phyloP scores from a whole-genome alignment of 2,888 invertebrate genomes.

The Argyresthia albistria region DNA sequence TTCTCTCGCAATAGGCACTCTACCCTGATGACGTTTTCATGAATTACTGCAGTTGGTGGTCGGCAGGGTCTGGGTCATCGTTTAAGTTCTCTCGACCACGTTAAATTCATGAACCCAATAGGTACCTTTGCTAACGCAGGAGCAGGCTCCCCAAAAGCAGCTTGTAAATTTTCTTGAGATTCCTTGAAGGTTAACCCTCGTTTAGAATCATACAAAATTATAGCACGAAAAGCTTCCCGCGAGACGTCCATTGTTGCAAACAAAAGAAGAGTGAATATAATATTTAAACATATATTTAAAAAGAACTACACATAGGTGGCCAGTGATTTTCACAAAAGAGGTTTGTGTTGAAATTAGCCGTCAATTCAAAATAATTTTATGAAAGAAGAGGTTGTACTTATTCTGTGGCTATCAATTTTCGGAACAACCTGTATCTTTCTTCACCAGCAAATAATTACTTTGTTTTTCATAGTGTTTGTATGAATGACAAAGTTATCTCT shows the following conservation, averaged over 20 bases:
- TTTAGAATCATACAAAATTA: neutral
- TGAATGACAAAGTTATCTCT: too few species aligned
- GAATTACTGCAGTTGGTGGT: slow-evolving; percentile 2
- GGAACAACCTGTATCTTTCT: too few species aligned
- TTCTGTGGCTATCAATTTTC: too few species aligned
- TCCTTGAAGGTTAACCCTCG: neutral
- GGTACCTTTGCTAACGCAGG: neutral
- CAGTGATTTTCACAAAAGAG: too few species aligned
- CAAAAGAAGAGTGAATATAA: slow-evolving; percentile 1
- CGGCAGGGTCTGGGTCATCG: neutral
- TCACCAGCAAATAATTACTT: too few species aligned
- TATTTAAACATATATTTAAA: neutral
- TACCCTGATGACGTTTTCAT: slow-evolving; percentile 2
- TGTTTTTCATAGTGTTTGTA: too few species aligned
- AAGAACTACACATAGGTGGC: neutral
- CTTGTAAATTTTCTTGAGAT: neutral
- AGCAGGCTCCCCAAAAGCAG: neutral
- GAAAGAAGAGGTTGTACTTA: too few species aligned
- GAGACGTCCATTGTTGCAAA: neutral
- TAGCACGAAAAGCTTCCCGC: neutral
- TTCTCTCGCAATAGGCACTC: slow-evolving; percentile 1
- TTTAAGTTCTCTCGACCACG: neutral
- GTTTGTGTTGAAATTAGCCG: too few species aligned
- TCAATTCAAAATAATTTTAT: too few species aligned
- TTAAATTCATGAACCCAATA: neutral